Percentiles rank a stretch among this genome's conserved stretches.
phyloP scores from a whole-genome alignment of 2,113 vertebrate genomes.

The Clarias magur region DNA sequence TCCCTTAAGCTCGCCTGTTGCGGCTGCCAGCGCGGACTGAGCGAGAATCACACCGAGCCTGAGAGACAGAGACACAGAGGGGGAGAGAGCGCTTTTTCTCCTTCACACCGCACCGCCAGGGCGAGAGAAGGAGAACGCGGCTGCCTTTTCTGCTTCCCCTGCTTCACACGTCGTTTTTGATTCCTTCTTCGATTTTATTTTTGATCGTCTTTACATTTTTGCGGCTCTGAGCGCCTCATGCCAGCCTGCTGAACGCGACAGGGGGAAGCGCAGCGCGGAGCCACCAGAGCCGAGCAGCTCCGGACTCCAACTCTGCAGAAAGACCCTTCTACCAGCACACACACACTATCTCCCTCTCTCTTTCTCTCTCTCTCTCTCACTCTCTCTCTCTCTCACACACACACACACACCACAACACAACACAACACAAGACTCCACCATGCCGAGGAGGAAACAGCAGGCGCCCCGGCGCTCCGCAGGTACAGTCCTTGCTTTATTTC shows the following conservation, averaged over 20 bases:
- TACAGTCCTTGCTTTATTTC: constrained; percentile 69
- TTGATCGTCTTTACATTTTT: constrained; percentile 16
- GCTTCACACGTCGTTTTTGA: constrained; percentile 30
- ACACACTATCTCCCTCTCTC: neutral
- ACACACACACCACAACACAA: constrained; percentile 32
- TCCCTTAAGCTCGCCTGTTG: constrained; percentile 91
- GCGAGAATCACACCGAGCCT: constrained; percentile 69
- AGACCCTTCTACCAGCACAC: constrained; percentile 18
- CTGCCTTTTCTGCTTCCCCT: constrained; percentile 61
- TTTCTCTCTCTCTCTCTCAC: neutral
- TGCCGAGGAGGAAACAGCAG: constrained; percentile 99
- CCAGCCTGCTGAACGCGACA: constrained; percentile 68
- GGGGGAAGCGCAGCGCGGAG: constrained; percentile 63
- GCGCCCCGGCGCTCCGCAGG: constrained; percentile 96
- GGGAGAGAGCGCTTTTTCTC: constrained; percentile 38
- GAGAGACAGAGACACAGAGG: constrained; percentile 36
- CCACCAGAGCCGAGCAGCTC: constrained; percentile 42
- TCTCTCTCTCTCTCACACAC: constrained; percentile 1
- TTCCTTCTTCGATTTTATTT: constrained; percentile 35
- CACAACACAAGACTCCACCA: constrained; percentile 68
- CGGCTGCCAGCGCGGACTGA: constrained; percentile 75
- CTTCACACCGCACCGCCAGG: constrained; percentile 49
- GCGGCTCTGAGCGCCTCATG: constrained; percentile 51
- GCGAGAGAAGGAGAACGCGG: constrained; percentile 50
- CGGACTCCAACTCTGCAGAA: constrained; percentile 69